Base-by-base conservation (phyloP, 2,113 vertebrate species). In the Lucifuga dentata region DNA sequence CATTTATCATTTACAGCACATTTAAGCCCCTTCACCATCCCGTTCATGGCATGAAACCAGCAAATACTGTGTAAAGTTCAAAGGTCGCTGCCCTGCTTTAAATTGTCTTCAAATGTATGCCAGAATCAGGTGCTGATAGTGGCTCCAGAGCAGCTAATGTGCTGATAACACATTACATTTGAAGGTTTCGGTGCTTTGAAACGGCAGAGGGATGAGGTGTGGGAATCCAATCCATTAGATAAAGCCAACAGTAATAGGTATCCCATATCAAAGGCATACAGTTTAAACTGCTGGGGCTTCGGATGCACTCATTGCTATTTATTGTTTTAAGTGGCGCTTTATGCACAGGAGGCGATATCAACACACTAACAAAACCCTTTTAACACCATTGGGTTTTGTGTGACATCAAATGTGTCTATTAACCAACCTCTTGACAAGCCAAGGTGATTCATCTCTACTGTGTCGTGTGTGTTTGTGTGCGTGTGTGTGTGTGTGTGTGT, bases 311-410 rank as follows among this genome's bases (percentile, higher is more conserved):
- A 76, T 79, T 88, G 83, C 80, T 89, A 64, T 91, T 91, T 90
- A 90, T 90, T 91, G 89, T 92, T 91, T 90, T 85, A 92, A 91
- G 89, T 88, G 82, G 86, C 77, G 84, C 86, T 92, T 91, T 86
- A 88, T 87, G 78, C 84, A 84, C 86, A 81, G 79, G 79, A 87
- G 85, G 85, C 87, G 86, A 92, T 86, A 87, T 76, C 76, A 85
- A 86, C 85, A 82, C 76, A 90, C 83, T 68, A 86, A 88, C 88
- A 86, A 83, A 87, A 84, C 73, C 83, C 84, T 91, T 92, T 88
- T 81, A 90, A 89, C 84, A 81, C 78, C 83, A 87, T 70, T 87
- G 81, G 88, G 76, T 83, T 87, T 84, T 76, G 74, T 61, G 50
- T 90, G 82, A 88, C 86, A 91, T 92, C 85, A 90, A 90, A 90